Evolutionary conservation across 1,140 invertebrate species (phyloP).

Genomic region (Thereuonema tuberculata): DNA sequence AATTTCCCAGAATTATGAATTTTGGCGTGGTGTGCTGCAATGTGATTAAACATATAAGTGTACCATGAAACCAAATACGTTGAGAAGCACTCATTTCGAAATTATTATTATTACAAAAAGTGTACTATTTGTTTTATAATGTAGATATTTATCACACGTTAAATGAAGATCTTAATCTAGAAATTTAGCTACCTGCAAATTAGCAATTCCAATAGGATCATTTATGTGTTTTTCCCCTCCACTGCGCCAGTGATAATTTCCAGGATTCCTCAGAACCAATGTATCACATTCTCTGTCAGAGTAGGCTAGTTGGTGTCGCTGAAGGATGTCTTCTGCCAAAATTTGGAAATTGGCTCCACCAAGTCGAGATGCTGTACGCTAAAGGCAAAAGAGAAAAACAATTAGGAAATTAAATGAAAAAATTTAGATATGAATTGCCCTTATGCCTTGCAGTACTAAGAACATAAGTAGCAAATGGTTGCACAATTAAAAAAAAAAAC

Average conservation of each 20-base stretch:
- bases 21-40: too few species aligned
- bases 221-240: conserved; percentile 98
- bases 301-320: conserved; percentile 69
- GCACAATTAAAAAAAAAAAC: too few species aligned
- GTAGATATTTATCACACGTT: too few species aligned
- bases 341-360: conserved; percentile 85
- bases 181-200: conserved; percentile 55
- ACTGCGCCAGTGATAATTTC: conserved; percentile 87
- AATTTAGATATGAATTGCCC: background rate
- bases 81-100: too few species aligned
- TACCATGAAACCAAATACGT: too few species aligned
- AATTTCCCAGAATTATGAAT: too few species aligned
- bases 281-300: conserved; percentile 51
- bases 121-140: too few species aligned
- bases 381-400: conserved; percentile 16
- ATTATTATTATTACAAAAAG: too few species aligned
- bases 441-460: background rate
- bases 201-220: conserved; percentile 84
- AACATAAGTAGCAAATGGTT: background rate
- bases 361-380: conserved; percentile 85
- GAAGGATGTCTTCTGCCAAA: conserved; percentile 71
- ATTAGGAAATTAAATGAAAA: background rate
- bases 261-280: conserved; percentile 75
- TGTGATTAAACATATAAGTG: too few species aligned
- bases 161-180: too few species aligned